Evolutionary conservation across 2,888 invertebrate species (phyloP), one percentile per base, ranked within the genome.

Genomic region (Hypena proboscidalis): DNA sequence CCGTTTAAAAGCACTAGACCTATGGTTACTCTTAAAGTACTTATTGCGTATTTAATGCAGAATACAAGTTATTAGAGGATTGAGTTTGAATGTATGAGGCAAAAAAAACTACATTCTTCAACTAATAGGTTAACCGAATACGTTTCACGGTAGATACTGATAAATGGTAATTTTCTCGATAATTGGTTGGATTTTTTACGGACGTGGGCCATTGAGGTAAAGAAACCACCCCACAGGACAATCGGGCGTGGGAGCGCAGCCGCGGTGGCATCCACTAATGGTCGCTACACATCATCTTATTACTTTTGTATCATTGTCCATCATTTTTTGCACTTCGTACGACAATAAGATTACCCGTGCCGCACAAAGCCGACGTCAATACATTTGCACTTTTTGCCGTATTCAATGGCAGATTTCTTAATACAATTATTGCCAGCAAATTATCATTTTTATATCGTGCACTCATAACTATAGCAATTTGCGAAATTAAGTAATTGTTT

Each of bases 261-360:
- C 77, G 71, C 76, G 83, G 85, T 84, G 83, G 84, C 70, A 79
- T 74, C 66, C 67, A 69, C 80, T 86, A 90, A 88, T 89, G 75
- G 85, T 71, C 66, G 71, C 70, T 69, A 73, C 65, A 77, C 83
- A 83, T 84, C 77, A 76, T 76, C 79, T 81, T 83, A 88, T 86
- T 85, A 82, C 83, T 74, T 79, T 85, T 81, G 81, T 85, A 85
- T 84, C 73, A 80, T 84, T 87, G 83, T 84, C 70, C 71, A 64
- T 11, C 3, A 34, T 77, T 85, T 83, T 85, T 82, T 85, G 63
- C 64, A 51, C 62, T 50, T 74, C 73, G 69, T 75, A 74, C 42
- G 40, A 64, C 65, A 58, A 56, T 58, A 56, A 70, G 53, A 65
- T 75, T 72, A 50, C 48, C 52, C 58, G 49, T 45, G 53, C 61